These are phyloP conservation scores for Amorpha juglandis DNA, from an alignment of 2,888 invertebrate genomes.

Conservation along the genomic window DNA sequence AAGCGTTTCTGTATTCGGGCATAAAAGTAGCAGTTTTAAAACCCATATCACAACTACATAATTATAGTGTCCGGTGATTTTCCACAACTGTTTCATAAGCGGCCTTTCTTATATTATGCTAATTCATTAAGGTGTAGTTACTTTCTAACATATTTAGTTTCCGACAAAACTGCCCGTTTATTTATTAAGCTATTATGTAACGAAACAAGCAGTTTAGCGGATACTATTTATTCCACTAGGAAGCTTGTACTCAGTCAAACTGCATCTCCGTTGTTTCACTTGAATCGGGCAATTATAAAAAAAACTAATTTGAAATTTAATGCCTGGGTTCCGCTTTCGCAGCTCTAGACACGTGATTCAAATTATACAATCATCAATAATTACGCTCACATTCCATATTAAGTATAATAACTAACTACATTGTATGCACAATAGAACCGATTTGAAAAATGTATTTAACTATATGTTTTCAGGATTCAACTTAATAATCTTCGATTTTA, in stretches of 20 bases:
- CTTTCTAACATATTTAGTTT: constrained; percentile 8
- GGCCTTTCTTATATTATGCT: neutral
- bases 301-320: neutral
- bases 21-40: too few species aligned
- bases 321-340: neutral
- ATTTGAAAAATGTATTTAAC: too few species aligned
- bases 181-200: neutral
- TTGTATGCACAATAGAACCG: neutral
- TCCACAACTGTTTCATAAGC: neutral
- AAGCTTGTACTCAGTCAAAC: neutral
- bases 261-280: neutral
- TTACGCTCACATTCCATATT: neutral
- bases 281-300: neutral
- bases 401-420: neutral
- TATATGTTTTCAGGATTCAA: too few species aligned
- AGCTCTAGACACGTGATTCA: neutral
- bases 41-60: too few species aligned
- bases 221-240: neutral
- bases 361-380: neutral
- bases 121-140: neutral
- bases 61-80: neutral
- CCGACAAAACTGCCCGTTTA: too few species aligned
- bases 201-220: neutral
- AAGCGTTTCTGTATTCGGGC: too few species aligned
- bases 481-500: too few species aligned